Base-by-base conservation (phyloP, 2,113 vertebrate genomes). In the Mormoops blainvillei region DNA sequence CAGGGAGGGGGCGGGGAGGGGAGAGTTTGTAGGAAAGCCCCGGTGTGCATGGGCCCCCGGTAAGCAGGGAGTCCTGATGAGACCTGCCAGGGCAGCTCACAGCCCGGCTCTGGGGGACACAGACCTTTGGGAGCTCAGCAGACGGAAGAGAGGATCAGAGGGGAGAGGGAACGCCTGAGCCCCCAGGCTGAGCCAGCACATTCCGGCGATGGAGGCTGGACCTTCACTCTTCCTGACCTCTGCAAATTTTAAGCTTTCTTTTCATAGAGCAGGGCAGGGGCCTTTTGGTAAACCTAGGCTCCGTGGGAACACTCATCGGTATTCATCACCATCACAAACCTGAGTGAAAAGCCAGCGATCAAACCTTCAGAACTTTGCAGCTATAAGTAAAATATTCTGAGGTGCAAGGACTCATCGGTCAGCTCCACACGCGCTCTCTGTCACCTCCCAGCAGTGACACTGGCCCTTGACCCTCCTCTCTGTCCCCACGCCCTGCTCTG, bases 121-220 rank as follows among this genome's bases (percentile, higher is more conserved):
- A 78, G 90, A 77, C 45, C 56, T 94, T 41, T 71, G 87, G 78
- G 76, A 89, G 89, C 52, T 92, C 83, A 91, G 50, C 65, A 87
- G 92, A 94, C 89, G 91, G 80, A 80, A 89, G 86, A 86, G 61
- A 61, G 85, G 15, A 5, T 68, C 31, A 13, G 15, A 50, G 78
- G 31, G 61, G 7, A 45, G 43, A 73, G 56, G 77, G 71, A 56
- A 43, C 0, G 31, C n/a, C 63, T 10, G 6, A 78, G 54, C 78
- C 41, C 71, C 4, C 12, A 54, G 78, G 90, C 92, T 76, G 77
- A 0, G 3, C 81, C 90, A 92, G 96, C 97, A 87, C 96, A 96
- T 96, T 92, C 96, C 96, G 83, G 41, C 22, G 16, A 7, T 9
- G 24, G 84, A 33, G 33, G 33, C 28, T 1, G 2, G n/a, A 16